Base-by-base conservation (phyloP, 2,888 invertebrate genomes). In the Mythimna albipuncta region DNA sequence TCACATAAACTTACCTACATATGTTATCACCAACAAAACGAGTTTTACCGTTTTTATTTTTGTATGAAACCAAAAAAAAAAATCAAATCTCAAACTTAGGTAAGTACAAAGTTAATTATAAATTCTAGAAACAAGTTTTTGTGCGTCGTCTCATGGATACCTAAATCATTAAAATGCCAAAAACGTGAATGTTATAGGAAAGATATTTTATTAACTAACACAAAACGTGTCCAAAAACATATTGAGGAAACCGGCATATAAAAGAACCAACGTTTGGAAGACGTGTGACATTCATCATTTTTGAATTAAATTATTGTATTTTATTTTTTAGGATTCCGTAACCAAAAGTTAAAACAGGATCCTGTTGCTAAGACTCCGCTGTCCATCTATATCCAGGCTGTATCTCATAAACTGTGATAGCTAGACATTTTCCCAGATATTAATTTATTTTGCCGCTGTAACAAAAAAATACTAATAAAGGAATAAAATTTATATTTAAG, bases 111-210 rank as follows among this genome's bases (percentile, higher is more conserved):
- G 11, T 13, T 52, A 6, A 26, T 54, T 35, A 35, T 21, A 19
- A 19, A 59, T 52, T 50, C 58, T 26, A 47, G 19, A 2, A 55
- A 62, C 55, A 21, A 32, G 47, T 72, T 55, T 72, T 47, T 38
- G 9, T 38, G 47, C 4, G 0, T 55, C 26, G 2, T 38, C 0
- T 38, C 26, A 47, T 26, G 13, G 38, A 61, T 11, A 47, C 21
- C 21, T 69, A 19, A 54, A 44, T n/a, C 9, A 19, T 57, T 57
- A 57, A 9, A 7, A n/a, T n/a, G 19, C 19, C 19, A 52, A 52
- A 52, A 52, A 52, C 19, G 19, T n/a, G 50, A 7, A 52, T 52
- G 7, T n/a, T 52, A n/a, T 52, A n/a, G n/a, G 50, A 47, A 47
- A 47, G 50, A 52, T 52, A n/a, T 52, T 16, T 47, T n/a, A 7